Evolutionary conservation across 2,888 invertebrate species (phyloP).

Genomic region (Dryomyza anilis): DNA sequence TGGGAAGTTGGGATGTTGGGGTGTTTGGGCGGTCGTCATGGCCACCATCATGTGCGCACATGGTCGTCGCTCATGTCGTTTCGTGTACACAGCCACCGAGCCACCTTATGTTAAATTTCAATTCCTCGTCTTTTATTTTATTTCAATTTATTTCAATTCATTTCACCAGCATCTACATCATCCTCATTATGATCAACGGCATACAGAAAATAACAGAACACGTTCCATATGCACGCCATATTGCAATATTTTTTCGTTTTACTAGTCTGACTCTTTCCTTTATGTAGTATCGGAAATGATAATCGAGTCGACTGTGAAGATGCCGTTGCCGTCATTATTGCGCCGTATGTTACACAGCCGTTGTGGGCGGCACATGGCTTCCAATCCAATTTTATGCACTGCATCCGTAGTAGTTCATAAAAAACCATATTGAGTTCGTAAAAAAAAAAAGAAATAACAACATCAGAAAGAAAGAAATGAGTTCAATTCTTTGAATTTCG

Average conservation of each 20-base stretch:
- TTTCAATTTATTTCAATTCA: no score
- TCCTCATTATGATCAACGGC: neutral
- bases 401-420: slow-evolving; percentile 53
- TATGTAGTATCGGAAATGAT: slow-evolving; percentile 10
- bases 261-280: no score
- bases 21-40: neutral
- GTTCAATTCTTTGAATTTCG: no score
- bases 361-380: neutral
- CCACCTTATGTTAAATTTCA: slow-evolving; percentile 7
- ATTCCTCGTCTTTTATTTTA: no score
- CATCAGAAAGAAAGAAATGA: no score
- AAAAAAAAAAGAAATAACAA: no score
- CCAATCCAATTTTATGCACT: slow-evolving; percentile 44
- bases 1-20: neutral
- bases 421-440: no score
- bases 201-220: slow-evolving; percentile 40
- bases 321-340: neutral
- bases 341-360: neutral
- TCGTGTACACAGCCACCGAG: slow-evolving; percentile 2
- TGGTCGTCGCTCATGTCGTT: slow-evolving; percentile 8
- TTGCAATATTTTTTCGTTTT: no score
- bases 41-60: neutral
- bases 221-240: slow-evolving; percentile 54
- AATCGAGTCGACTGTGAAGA: neutral
- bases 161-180: neutral